Evolutionary conservation across 92 coral and sea anemone species (phyloP).

Genomic region (Micromussa lordhowensis): DNA sequence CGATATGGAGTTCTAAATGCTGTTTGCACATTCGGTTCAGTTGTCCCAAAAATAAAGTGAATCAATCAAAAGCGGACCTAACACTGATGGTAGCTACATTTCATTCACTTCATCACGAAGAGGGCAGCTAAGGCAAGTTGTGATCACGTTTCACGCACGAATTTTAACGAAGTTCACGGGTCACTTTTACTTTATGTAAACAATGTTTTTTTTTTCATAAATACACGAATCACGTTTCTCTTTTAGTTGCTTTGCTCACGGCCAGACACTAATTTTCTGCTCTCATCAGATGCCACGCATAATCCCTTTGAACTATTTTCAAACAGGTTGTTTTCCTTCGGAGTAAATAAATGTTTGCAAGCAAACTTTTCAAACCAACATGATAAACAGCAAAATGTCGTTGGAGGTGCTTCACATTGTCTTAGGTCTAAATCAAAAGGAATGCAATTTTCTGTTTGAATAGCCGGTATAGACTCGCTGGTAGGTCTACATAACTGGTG

Average conservation of each 20-base stretch:
- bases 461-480: background rate
- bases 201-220: no score
- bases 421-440: background rate
- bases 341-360: background rate
- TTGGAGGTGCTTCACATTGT: background rate
- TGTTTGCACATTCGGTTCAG: background rate
- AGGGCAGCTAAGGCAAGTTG: no score
- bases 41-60: background rate
- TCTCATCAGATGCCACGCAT: no score
- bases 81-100: background rate
- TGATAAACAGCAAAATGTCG: background rate
- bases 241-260: no score
- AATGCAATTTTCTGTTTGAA: background rate
- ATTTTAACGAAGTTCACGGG: no score
- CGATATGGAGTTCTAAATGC: background rate
- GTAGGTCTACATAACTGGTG: constrained; percentile 3
- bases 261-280: no score
- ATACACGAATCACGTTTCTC: no score
- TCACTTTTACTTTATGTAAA: no score
- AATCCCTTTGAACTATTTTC: background rate
- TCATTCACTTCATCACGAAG: background rate
- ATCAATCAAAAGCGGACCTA: background rate
- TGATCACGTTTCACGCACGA: no score
- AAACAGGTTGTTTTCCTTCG: background rate
- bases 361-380: background rate